Base-by-base conservation (phyloP, 2,113 vertebrate genomes). In the Dipodomys stephensi region DNA sequence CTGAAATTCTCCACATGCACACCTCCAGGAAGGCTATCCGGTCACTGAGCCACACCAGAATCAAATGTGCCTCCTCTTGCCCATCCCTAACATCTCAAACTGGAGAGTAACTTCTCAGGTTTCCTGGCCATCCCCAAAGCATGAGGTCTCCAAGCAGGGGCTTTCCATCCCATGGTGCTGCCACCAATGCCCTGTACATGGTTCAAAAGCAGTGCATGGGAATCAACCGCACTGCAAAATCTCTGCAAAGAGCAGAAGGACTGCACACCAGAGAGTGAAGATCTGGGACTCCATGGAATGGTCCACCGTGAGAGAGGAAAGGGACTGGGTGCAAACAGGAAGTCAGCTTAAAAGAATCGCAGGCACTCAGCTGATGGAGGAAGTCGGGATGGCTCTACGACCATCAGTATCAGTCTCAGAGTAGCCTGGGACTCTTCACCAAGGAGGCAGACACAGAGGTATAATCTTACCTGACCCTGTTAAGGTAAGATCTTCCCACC, bases 11-110 rank as follows among this genome's bases (percentile, higher is more conserved):
- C 4, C 53, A 57, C 53, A 57, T 4, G 53, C 53, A 32, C n/a
- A 49, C 65, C 44, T 90, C 49, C 30, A 65, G 74, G 85, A 92
- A 93, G 94, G 69, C 83, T 67, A 49, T 65, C 83, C 30, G 18
- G 49, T 77, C 12, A 22, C 68, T 49, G 72, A 39, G 77, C 64
- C 44, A 78, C 5, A 7, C 60, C 20, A 32, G 32, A 20, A 77
- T 72, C 19, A 57, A n/a, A 3, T 3, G 12, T 1, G 2, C 1
- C 46, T 27, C 44, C 22, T 80, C 46, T 57, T 28, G 35, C 49
- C 22, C 76, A 86, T 32, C 44, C 30, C 68, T 25, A 72, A 87
- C 4, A 81, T 39, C 72, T 53, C 30, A 49, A 86, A 89, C 23
- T 27, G 35, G 23, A 68, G 22, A 12, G 53, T 64, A 68, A 28